Conservation (phyloP, 2,888 invertebrate genomes). For the Hemistola chrysoprasaria region DNA sequence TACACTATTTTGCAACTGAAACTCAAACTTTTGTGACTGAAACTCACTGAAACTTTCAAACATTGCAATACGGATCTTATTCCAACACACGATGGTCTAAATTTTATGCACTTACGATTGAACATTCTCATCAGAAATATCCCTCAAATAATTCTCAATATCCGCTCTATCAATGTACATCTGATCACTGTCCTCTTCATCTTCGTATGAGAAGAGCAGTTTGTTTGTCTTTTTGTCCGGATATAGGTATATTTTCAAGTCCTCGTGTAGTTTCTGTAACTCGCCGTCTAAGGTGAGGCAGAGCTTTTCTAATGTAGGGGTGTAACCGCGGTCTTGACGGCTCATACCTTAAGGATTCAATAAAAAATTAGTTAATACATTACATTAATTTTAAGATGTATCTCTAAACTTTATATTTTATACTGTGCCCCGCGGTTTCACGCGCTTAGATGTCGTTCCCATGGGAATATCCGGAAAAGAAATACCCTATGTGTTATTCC, state of each 20-base stretch:
- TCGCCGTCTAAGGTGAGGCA: slow-evolving; percentile 85
- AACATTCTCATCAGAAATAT: slow-evolving; percentile 70
- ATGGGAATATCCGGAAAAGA: no score
- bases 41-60: no score
- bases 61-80: no score
- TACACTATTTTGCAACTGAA: no score
- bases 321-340: slow-evolving; percentile 91
- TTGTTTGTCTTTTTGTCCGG: slow-evolving; percentile 68
- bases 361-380: no score
- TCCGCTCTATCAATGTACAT: slow-evolving; percentile 72
- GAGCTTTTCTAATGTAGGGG: slow-evolving; percentile 86
- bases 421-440: no score
- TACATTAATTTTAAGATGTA: no score
- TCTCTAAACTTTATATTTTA: no score
- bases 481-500: no score
- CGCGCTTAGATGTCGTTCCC: no score
- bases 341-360: slow-evolving; percentile 84
- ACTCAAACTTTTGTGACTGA: no score
- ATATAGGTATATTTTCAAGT: slow-evolving; percentile 86
- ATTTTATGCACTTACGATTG: slow-evolving; percentile 62
- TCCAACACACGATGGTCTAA: background rate
- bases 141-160: slow-evolving; percentile 77
- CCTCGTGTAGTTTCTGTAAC: slow-evolving; percentile 84
- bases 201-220: slow-evolving; percentile 57
- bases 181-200: slow-evolving; percentile 60